These are phyloP conservation scores for Nemoura dubitans DNA, from an alignment of 2,888 invertebrate species.

Conservation along the genomic window DNA sequence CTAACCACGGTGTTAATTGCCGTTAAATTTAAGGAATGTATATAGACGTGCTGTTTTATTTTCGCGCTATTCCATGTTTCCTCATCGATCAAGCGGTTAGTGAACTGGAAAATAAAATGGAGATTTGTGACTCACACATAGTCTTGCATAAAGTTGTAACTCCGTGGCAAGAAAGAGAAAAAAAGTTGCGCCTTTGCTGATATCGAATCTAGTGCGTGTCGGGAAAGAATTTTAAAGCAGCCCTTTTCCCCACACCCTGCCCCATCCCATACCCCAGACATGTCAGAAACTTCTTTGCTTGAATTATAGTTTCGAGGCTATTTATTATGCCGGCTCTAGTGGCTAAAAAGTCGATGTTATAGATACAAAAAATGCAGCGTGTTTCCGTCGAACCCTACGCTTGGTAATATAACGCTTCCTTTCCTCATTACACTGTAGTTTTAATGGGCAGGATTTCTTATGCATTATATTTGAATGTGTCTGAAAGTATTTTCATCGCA, in stretches of 20 bases:
- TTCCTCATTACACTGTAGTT: background rate
- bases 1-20: no score
- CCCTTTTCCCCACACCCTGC: background rate
- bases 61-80: background rate
- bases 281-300: slow-evolving; percentile 2
- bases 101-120: background rate
- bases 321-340: slow-evolving; percentile 22
- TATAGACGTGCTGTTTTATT: no score
- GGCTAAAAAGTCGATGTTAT: background rate
- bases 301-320: slow-evolving; percentile 9
- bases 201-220: slow-evolving; percentile 15
- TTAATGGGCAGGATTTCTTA: background rate
- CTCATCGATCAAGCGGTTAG: background rate
- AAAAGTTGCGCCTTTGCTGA: background rate
- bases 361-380: background rate
- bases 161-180: background rate
- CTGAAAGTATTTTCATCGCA: background rate
- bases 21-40: no score
- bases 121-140: background rate
- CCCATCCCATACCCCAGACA: background rate
- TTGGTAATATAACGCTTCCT: background rate
- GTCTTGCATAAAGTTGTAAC: slow-evolving; percentile 5
- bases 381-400: background rate
- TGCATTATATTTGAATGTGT: background rate
- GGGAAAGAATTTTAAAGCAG: background rate